phyloP scores from a whole-genome alignment of 2,888 invertebrate species.

The Timema podura region DNA sequence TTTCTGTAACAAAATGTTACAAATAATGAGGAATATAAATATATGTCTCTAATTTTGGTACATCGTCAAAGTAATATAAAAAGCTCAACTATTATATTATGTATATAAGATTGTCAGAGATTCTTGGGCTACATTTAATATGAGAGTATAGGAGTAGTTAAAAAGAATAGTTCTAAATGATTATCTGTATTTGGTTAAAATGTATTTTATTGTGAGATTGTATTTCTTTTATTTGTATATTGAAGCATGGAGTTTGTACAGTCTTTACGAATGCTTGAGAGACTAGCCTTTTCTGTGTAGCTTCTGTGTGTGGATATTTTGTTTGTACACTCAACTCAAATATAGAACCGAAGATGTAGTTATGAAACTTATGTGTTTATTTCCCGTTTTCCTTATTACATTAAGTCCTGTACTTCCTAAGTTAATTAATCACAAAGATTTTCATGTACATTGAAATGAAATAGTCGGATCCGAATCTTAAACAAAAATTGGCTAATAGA shows the following conservation, averaged over 20 bases:
- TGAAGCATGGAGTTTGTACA: slow-evolving; percentile 31
- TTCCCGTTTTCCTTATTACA: no score
- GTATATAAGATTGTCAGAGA: not conserved
- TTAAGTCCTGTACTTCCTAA: no score
- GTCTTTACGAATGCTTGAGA: slow-evolving; percentile 22
- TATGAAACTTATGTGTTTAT: slow-evolving; percentile 2
- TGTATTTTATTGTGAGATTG: slow-evolving; percentile 12
- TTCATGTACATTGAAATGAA: no score
- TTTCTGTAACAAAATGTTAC: no score
- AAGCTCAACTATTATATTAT: not conserved
- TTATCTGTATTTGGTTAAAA: slow-evolving; percentile 16
- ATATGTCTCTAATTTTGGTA: no score
- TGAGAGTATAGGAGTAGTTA: no score
- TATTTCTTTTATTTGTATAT: slow-evolving; percentile 22
- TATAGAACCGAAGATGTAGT: slow-evolving; percentile 26
- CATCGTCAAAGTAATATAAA: no score
- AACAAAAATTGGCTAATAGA: no score
- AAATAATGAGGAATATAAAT: no score
- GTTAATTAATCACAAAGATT: no score
- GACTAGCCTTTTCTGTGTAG: slow-evolving; percentile 30
- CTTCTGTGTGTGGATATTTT: slow-evolving; percentile 33
- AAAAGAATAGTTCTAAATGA: no score
- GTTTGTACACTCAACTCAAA: slow-evolving; percentile 32
- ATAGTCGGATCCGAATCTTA: no score
- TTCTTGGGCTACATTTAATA: slow-evolving; percentile 6